Percentiles rank a stretch among this genome's conserved stretches.
Conservation (phyloP, 2,888 invertebrate species). For the Macrophya alboannulata region DNA sequence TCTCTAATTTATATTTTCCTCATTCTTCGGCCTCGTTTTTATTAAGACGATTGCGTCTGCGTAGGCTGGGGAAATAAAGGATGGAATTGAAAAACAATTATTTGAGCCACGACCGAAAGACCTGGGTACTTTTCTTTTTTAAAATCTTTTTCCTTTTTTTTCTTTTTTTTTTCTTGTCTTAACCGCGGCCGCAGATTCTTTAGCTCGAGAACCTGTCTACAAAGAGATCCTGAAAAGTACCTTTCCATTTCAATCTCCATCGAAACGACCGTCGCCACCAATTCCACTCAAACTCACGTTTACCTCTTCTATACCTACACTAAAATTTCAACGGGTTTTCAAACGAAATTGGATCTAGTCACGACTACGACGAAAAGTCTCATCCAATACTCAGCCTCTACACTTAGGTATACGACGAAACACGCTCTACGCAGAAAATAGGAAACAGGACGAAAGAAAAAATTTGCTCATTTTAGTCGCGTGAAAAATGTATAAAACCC, state of each 20-base stretch:
- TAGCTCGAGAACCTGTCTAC: constrained; percentile 6
- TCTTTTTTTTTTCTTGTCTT: background rate
- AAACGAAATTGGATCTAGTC: constrained; percentile 24
- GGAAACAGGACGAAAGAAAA: background rate
- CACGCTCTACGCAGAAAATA: background rate
- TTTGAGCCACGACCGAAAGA: constrained; percentile 27
- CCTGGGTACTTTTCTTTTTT: background rate
- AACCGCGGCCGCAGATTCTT: constrained; percentile 11
- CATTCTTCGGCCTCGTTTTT: background rate
- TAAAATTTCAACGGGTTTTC: constrained; percentile 29
- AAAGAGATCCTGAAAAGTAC: constrained; percentile 34
- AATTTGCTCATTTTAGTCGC: too few relatives aligned
- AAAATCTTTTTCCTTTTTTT: background rate
- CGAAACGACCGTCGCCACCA: constrained; percentile 40
- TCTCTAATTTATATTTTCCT: background rate
- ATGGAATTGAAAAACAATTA: constrained; percentile 43
- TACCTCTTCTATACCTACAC: background rate
- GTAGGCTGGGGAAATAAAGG: background rate
- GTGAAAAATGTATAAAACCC: too few relatives aligned
- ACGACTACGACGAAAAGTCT: constrained; percentile 4
- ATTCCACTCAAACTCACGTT: constrained; percentile 48
- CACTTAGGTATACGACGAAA: background rate
- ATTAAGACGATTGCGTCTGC: background rate
- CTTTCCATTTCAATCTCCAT: constrained; percentile 49
- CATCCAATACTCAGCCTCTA: background rate